Conservation (phyloP, 2,888 invertebrate genomes). For the Epistrophe grossulariae region DNA sequence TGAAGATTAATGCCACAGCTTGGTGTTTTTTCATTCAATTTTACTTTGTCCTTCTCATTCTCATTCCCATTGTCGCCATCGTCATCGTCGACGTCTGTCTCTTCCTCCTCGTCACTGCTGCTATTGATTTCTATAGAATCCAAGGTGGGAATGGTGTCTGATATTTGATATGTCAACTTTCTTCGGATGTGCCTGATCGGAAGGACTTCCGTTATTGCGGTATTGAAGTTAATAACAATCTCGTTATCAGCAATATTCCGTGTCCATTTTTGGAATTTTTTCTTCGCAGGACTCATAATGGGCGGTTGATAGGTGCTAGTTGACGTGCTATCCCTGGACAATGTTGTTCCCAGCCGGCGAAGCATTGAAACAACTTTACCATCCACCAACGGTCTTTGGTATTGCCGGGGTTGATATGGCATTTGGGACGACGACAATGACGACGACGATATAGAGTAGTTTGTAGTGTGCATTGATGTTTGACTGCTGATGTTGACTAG, state of each 20-base stretch:
- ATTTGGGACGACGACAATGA: slow-evolving; percentile 4
- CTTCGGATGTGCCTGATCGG: slow-evolving; percentile 77
- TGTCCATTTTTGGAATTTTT: slow-evolving; percentile 79
- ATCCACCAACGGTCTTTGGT: slow-evolving; percentile 80
- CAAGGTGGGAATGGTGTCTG: slow-evolving; percentile 20
- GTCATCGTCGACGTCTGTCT: neutral
- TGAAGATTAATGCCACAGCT: slow-evolving; percentile 70
- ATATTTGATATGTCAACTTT: slow-evolving; percentile 77
- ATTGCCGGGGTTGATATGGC: slow-evolving; percentile 52
- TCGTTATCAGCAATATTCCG: slow-evolving; percentile 81
- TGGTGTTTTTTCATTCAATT: slow-evolving; percentile 35
- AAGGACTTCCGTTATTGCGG: slow-evolving; percentile 83
- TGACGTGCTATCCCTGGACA: slow-evolving; percentile 78
- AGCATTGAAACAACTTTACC: slow-evolving; percentile 83
- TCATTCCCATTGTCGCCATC: neutral
- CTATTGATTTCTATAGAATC: slow-evolving; percentile 76
- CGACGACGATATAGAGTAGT: too few relatives aligned
- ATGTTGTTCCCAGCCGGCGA: slow-evolving; percentile 81
- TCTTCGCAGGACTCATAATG: slow-evolving; percentile 81
- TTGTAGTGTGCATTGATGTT: slow-evolving; percentile 3
- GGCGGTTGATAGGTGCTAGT: slow-evolving; percentile 68
- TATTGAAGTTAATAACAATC: slow-evolving; percentile 82
- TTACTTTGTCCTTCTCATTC: neutral
- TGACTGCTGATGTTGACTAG: slow-evolving; percentile 60
- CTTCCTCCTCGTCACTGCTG: slow-evolving; percentile 58